Evolutionary conservation across 2,797 vertebrate species (phyloP).

Genomic region (Sphaeramia orbicularis): DNA sequence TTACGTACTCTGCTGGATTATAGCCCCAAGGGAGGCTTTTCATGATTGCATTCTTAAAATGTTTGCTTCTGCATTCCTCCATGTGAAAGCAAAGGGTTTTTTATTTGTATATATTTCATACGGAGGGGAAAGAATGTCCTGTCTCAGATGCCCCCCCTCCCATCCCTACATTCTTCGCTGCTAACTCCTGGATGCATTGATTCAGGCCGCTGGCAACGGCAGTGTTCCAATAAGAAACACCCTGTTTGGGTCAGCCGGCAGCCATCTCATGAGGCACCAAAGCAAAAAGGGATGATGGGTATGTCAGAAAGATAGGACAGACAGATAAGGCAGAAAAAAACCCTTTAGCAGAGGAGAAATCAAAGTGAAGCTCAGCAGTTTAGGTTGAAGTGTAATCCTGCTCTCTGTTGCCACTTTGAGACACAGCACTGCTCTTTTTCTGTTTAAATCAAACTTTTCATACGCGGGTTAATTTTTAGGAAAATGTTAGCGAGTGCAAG

Average conservation of each 20-base stretch:
- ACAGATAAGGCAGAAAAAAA: conserved; percentile 11
- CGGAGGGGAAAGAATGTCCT: conserved; percentile 56
- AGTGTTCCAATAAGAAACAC: conserved; percentile 48
- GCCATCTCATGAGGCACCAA: conserved; percentile 36
- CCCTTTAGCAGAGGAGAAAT: background rate
- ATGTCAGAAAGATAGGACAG: conserved; percentile 5
- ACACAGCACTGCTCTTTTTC: conserved; percentile 4
- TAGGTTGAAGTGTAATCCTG: background rate
- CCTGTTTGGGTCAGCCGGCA: conserved; percentile 27
- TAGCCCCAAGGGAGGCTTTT: conserved; percentile 44
- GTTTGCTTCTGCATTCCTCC: conserved; percentile 63
- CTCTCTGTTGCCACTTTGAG: background rate
- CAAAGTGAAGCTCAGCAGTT: conserved; percentile 3
- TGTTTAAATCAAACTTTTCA: conserved; percentile 53
- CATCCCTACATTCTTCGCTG: conserved; percentile 64
- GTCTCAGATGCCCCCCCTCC: conserved; percentile 54
- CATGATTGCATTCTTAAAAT: conserved; percentile 71
- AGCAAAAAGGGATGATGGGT: conserved; percentile 31
- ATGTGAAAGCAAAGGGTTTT: conserved; percentile 54
- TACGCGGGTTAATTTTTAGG: conserved; percentile 72
- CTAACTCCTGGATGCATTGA: conserved; percentile 44
- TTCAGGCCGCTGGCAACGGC: conserved; percentile 59
- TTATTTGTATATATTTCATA: conserved; percentile 75
- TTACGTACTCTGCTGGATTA: background rate
- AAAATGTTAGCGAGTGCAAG: conserved; percentile 75